Evolutionary conservation across 1,140 invertebrate species (phyloP), one percentile per base, ranked within the genome.

Genomic region (Lepeophtheirus salmonis): DNA sequence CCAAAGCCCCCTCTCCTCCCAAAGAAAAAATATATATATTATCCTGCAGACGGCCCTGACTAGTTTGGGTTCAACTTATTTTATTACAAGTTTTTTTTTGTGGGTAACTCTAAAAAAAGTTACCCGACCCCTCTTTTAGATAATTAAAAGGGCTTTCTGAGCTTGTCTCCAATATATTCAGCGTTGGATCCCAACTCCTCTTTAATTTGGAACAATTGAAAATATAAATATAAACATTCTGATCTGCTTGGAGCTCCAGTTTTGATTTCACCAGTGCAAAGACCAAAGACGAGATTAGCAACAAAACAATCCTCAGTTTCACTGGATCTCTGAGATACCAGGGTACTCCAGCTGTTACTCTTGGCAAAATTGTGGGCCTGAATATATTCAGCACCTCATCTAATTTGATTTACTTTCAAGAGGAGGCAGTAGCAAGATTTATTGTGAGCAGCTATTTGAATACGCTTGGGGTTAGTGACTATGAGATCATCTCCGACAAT

Each of bases 281-380:
- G 76, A 63, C 94, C 95, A 56, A 97, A 94, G 23, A 97, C 94
- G 62, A 98, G 74, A 70, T 99, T 95, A 67, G 91, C 95, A 69
- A 99, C 99, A 74, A 96, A 97, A 0, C 91, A 89, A 70, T 99
- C 96, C 75, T 99, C 96, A 63, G 96, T 99, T 73, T 99, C 96
- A 65, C 95, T 96, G 66, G 89, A 95, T 22, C 83, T 80, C 74
- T 98, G 94, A 23, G 91, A 97, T 0, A 98, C 92, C 92, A 98
- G 97, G 54, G 85, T 64, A 21, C 59, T 50, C 59, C 57, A 59
- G 23, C 90, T 89, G 67, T 84, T 89, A 64, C 78, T 76, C 76
- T 96, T 95, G 24, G 92, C 90, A 71, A 97, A 72, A 65, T 86
- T 79, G 74, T 96, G 90, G 52, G 95, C 95, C 66, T 86, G 77